Evolutionary conservation across 1,140 invertebrate genomes (phyloP), one percentile per base, ranked within the genome.

Genomic region (Venturia canescens): DNA sequence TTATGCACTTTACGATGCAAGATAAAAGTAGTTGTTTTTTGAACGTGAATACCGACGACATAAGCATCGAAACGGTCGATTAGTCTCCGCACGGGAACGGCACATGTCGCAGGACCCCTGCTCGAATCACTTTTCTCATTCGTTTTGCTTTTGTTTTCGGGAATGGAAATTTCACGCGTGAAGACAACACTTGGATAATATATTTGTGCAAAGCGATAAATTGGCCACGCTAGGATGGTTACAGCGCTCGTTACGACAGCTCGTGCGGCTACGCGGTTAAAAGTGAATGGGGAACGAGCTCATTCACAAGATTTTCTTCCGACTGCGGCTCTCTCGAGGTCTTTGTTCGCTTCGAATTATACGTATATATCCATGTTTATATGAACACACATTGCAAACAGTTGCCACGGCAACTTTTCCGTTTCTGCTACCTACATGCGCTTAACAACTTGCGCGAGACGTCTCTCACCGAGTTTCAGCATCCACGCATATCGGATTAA

Each of bases 251-350:
- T 83, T 84, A 83, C 83, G 82, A 82, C 85, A 84, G 85, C 82
- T 79, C 21, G 18, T 57, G n/a, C n/a, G 53, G 53, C 53, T n/a
- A 57, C 85, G 87, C 83, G 84, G 81, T 89, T 87, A 89, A 90
- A 90, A 90, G 89, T 90, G 89, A 90, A 90, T 90, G 89, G 89
- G 86, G 85, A 89, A 88, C 87, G 86, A 79, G 86, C 86, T 90
- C 89, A 90, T 90, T 90, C 89, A 90, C 87, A 90, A 90, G 89
- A 89, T 90, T 90, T 90, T 90, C 89, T 88, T 86, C 82, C 85
- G 83, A 85, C 83, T 78, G 83, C 84, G 84, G 84, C 81, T 83
- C 79, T 77, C 63, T 44, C 57, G 77, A 70, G 67, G 67, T 70
- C 67, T 34, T 11, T 34, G 29, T 16, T n/a, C 23, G 15, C 26